phyloP scores from a whole-genome alignment of 2,797 vertebrate species.

The Coregonus ussuriensis region DNA sequence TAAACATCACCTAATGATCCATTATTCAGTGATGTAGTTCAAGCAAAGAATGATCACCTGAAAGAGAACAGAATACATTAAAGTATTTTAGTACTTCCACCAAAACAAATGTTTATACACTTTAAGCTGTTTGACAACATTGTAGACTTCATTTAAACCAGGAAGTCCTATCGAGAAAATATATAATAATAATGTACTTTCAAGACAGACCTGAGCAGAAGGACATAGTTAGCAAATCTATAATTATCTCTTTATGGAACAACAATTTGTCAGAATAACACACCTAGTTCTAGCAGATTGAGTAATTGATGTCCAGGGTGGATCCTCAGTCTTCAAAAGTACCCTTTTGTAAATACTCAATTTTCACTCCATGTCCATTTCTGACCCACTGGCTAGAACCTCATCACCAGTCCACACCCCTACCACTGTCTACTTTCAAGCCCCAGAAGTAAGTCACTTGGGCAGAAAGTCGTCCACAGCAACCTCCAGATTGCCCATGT shows the following conservation, averaged over 20 bases:
- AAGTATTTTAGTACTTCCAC: neutral
- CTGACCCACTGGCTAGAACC: neutral
- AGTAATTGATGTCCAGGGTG: neutral
- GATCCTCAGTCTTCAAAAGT: neutral
- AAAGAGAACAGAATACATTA: neutral
- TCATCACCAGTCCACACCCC: neutral
- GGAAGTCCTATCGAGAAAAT: neutral
- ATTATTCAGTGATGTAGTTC: neutral
- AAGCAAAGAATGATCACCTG: neutral
- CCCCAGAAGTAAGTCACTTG: conserved; percentile 11
- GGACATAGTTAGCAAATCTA: neutral
- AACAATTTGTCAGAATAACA: neutral
- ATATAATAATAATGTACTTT: neutral
- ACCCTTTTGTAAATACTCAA: neutral
- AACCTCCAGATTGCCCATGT: conserved; percentile 77
- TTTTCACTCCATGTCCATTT: neutral
- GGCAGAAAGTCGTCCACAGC: conserved; percentile 53
- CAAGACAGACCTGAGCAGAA: neutral
- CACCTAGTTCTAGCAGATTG: conserved; percentile 6
- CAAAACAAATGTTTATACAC: neutral
- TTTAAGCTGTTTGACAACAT: neutral
- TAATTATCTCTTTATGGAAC: neutral
- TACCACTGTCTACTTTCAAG: too few relatives aligned
- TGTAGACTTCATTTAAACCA: neutral
- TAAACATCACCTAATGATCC: neutral